These are phyloP conservation scores for Heliconius ismenius DNA, from an alignment of 2,888 invertebrate species.

Conservation along the genomic window DNA sequence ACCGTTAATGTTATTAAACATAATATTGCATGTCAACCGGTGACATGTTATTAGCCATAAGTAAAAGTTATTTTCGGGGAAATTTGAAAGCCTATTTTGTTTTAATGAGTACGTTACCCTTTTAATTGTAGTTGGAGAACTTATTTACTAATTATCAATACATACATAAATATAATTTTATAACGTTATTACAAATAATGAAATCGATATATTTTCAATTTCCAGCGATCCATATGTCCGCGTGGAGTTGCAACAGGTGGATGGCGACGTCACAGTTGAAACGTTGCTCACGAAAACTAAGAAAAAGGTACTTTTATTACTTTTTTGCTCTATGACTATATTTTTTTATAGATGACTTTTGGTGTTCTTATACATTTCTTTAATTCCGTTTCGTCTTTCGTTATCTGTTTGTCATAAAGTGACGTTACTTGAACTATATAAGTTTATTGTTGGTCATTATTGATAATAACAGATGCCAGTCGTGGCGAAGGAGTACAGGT, in stretches of 20 bases:
- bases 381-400: not conserved
- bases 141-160: not conserved
- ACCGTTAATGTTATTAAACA: not conserved
- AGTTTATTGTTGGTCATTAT: not conserved
- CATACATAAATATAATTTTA: too few relatives aligned
- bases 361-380: too few relatives aligned
- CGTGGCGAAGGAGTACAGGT: not conserved
- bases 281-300: slow-evolving; percentile 97
- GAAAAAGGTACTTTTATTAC: slow-evolving; percentile 87
- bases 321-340: too few relatives aligned
- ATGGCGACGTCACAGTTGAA: slow-evolving; percentile 93
- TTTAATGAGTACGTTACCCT: not conserved
- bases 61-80: not conserved
- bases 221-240: slow-evolving; percentile 97
- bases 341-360: too few relatives aligned
- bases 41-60: not conserved
- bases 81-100: not conserved
- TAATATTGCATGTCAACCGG: not conserved
- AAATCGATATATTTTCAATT: slow-evolving; percentile 19
- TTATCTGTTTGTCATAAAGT: not conserved
- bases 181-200: not conserved
- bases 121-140: not conserved
- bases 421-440: not conserved
- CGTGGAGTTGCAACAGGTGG: slow-evolving; percentile 92
- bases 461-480: not conserved